Base-by-base conservation (phyloP, 2,888 invertebrate species). In the Neocrepidodera transversa region DNA sequence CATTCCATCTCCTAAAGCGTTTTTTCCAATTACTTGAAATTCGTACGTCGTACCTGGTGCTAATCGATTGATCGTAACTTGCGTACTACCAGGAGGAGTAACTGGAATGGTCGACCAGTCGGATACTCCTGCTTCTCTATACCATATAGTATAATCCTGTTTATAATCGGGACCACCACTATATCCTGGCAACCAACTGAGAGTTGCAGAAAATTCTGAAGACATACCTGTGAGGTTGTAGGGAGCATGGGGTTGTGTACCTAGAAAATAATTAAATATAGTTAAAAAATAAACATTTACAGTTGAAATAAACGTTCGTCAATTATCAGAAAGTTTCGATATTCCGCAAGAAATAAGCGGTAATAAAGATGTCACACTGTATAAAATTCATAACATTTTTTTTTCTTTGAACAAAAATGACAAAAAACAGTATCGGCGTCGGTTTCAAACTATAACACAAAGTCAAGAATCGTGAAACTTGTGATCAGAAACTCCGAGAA, bases 71-170 rank as follows among this genome's bases (percentile, higher is more conserved):
- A 97, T 92, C 70, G 95, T 95, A 65, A 93, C 91, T 79, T 87
- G 83, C 10, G 95, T 95, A 76, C 92, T 91, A 67, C 95, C 95
- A 53, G 93, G 91, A 1, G 95, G 96, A 42, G 93, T 92, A 51
- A 97, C 96, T 10, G 93, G 92, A 72, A 97, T 92, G 63, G 93
- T 95, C 67, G 91, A 90, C 96, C 96, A 97, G 72, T 95, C 93
- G 28, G 90, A 87, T 71, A 89, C 89, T 57, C 93, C 94, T 0
- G 90, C 88, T 81, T 93, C 92, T 55, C 94, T 84, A 80, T 94
- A 94, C 96, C 95, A 96, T 74, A 97, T 91, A 67, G 94, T 92
- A 80, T 96, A 97, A 80, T 93, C 92, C 79, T 97, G 97, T 78
- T 93, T 92, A 82, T 93, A 95, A 82, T 94, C 93, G 10, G 93